These are phyloP conservation scores for Pyrrhia umbra DNA, from an alignment of 2,888 invertebrate genomes.

Conservation along the genomic window DNA sequence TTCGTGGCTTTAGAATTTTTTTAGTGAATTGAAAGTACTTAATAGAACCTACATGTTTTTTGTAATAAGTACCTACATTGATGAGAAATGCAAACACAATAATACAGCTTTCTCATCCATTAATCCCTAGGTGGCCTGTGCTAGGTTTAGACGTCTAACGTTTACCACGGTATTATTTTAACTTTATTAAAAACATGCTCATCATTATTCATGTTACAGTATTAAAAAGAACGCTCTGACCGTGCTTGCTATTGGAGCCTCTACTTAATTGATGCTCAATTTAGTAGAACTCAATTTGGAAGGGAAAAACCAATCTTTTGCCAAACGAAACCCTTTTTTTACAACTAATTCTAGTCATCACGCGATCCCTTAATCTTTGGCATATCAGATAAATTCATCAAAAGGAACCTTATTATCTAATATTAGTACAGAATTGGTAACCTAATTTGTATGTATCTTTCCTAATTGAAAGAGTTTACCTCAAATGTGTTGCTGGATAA, in stretches of 20 bases:
- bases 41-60: no score
- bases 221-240: slow-evolving; percentile 3
- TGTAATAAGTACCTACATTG: no score
- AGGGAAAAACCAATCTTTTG: slow-evolving; percentile 50
- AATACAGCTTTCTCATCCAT: not conserved
- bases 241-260: slow-evolving; percentile 13
- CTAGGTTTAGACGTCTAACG: slow-evolving; percentile 20
- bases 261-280: slow-evolving; percentile 53
- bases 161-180: slow-evolving; percentile 25
- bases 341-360: slow-evolving; percentile 64
- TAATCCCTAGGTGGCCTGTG: slow-evolving; percentile 6
- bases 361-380: slow-evolving; percentile 61
- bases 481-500: slow-evolving; percentile 6
- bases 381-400: slow-evolving; percentile 47
- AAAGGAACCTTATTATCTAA: slow-evolving; percentile 14
- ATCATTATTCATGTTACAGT: slow-evolving; percentile 18
- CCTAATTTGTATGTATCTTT: not conserved
- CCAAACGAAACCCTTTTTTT: slow-evolving; percentile 44
- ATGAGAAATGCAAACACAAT: not conserved
- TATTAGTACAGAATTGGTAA: not conserved
- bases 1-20: no score
- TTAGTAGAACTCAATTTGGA: slow-evolving; percentile 49
- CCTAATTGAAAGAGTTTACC: slow-evolving; percentile 5
- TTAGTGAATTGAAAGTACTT: no score
- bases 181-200: slow-evolving; percentile 3